Evolutionary conservation across 2,797 vertebrate genomes (phyloP).

Genomic region (Parauchenoglanis ngamensis): DNA sequence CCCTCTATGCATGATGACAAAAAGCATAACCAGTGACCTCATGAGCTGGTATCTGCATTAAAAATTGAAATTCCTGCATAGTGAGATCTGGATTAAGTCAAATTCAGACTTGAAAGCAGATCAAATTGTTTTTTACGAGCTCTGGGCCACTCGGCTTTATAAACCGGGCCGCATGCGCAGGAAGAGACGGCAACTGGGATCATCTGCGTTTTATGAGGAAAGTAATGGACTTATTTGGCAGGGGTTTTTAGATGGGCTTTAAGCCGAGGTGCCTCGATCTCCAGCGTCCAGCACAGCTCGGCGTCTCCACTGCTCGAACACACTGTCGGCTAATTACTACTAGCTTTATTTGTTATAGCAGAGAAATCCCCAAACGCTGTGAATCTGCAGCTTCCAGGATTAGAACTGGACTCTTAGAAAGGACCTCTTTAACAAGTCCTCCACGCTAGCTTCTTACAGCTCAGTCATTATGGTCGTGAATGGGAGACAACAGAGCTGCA

Average conservation of each 20-base stretch:
- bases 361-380: neutral
- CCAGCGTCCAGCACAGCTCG: neutral
- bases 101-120: constrained; percentile 25
- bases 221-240: constrained; percentile 38
- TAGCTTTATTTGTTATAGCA: neutral
- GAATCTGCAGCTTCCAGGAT: neutral
- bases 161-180: constrained; percentile 8
- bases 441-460: neutral
- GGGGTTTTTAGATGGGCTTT: constrained; percentile 9
- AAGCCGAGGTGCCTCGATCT: neutral
- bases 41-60: constrained; percentile 22
- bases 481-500: neutral
- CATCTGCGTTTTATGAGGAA: constrained; percentile 25
- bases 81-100: constrained; percentile 36
- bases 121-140: constrained; percentile 21
- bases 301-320: neutral
- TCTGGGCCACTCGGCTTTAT: constrained; percentile 33
- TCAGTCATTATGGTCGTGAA: neutral
- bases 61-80: neutral
- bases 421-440: neutral
- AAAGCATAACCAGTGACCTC: constrained; percentile 9
- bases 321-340: neutral
- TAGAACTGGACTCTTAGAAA: neutral
- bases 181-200: constrained; percentile 20
- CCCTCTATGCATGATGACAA: neutral